Base-by-base conservation (phyloP, 2,797 vertebrate species). In the Serranus cabrilla region DNA sequence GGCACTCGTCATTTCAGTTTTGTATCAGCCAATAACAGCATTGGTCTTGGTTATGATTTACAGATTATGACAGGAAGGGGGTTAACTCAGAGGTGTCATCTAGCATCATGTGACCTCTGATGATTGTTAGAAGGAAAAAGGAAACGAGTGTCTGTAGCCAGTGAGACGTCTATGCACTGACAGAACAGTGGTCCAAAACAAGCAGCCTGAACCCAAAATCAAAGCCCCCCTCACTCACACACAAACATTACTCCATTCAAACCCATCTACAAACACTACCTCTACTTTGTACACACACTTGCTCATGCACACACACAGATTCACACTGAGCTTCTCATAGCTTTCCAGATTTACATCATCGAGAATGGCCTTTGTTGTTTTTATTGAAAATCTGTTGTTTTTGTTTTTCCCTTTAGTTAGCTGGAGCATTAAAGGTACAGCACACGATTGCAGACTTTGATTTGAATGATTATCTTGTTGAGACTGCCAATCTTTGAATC, bases 201-300 rank as follows among this genome's bases (percentile, higher is more conserved):
- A 84, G 73, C 76, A 81, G 67, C 67, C 69, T 63, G 57, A 85
- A 83, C 72, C 77, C 70, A 77, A 90, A 86, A 55, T 40, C 23
- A 27, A 67, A 62, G 59, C 12, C 25, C 59, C 59, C 46, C 54
- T 11, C n/a, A 34, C 50, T 14, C 63, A 18, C 46, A 58, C 60
- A 58, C 39, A 50, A n/a, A 58, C 43, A 66, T 55, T 34, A 72
- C 84, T 82, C 77, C 80, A 78, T 81, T 84, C 11, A 74, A 23
- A 74, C 71, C 46, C 78, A 79, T 84, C 66, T 77, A 84, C 59
- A 89, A 85, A 87, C 89, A 86, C 93, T 93, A 94, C 93, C 92
- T 94, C 93, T 92, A 76, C 68, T 80, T 83, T 77, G 37, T 70
- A 85, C 78, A 75, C 65, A 77, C 73, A 82, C 43, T 54, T 17